Evolutionary conservation across 1,140 invertebrate genomes (phyloP).

Genomic region (Penaeus vannamei): DNA sequence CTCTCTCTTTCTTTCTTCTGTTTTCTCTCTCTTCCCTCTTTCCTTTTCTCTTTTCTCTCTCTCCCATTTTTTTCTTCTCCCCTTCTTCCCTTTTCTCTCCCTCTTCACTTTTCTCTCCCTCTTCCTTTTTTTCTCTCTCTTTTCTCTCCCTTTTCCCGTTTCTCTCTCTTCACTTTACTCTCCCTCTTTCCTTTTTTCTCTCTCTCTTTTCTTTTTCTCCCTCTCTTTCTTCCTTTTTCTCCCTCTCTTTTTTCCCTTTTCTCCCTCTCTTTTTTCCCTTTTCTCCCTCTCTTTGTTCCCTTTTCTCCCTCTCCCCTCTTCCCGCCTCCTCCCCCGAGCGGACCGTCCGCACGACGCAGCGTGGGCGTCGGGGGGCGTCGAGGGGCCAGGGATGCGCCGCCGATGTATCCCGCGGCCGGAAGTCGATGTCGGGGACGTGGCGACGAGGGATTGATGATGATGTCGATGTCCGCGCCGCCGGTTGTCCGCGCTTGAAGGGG

Average conservation of each 20-base stretch:
- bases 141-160: background rate
- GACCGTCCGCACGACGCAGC: too few species aligned
- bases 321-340: too few species aligned
- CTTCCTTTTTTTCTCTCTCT: too few species aligned
- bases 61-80: background rate
- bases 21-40: background rate
- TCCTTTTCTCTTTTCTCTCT: background rate
- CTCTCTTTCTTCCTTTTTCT: background rate
- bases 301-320: background rate
- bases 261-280: background rate
- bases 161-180: background rate
- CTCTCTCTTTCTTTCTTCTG: background rate
- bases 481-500: too few species aligned
- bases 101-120: background rate
- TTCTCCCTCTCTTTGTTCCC: background rate
- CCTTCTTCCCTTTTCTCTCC: background rate
- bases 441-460: too few species aligned
- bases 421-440: too few species aligned
- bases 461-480: too few species aligned
- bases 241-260: background rate
- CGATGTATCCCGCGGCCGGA: too few species aligned
- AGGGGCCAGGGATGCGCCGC: too few species aligned
- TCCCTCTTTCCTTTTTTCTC: too few species aligned
- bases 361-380: too few species aligned
- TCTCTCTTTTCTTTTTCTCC: too few species aligned